Percentiles rank a stretch among this genome's conserved stretches.
These are phyloP conservation scores for Tiliqua scincoides DNA, from an alignment of 2,113 vertebrate genomes.

Conservation along the genomic window DNA sequence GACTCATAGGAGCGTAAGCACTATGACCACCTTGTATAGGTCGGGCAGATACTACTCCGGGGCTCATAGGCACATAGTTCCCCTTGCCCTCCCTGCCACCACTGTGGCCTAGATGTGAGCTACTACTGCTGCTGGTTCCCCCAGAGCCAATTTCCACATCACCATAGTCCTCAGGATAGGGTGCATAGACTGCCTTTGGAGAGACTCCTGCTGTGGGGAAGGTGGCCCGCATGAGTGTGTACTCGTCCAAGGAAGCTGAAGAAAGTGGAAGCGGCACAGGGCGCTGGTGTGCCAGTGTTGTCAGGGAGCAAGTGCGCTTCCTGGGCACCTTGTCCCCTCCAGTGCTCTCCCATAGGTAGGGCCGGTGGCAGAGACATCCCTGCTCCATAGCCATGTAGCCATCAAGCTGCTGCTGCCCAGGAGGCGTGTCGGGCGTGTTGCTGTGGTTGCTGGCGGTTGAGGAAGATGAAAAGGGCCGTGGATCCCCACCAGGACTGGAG, in stretches of 20 bases:
- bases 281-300: conserved; percentile 88
- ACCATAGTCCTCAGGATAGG: conserved; percentile 90
- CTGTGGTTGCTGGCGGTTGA: conserved; percentile 79
- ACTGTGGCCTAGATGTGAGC: conserved; percentile 69
- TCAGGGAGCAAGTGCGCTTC: conserved; percentile 92
- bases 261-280: conserved; percentile 85
- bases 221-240: conserved; percentile 92
- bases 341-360: conserved; percentile 62
- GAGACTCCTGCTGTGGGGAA: conserved; percentile 78
- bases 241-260: conserved; percentile 93
- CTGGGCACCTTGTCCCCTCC: conserved; percentile 83
- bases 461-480: conserved; percentile 74
- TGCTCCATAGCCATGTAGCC: conserved; percentile 94
- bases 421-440: conserved; percentile 91
- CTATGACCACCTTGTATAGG: conserved; percentile 73
- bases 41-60: conserved; percentile 75
- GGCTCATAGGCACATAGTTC: conserved; percentile 96
- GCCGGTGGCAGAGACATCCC: conserved; percentile 72
- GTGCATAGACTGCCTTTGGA: conserved; percentile 83
- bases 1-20: conserved; percentile 95
- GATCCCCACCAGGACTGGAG: conserved; percentile 88
- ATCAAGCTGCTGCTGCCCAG: conserved; percentile 83
- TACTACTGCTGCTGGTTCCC: conserved; percentile 64
- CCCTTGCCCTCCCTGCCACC: conserved; percentile 81
- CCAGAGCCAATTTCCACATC: conserved; percentile 86